A percentile compares a stretch with the other conserved stretches of the same genome.
Evolutionary conservation across 2,888 invertebrate species (phyloP).

Genomic region (Acanthosepion pharaonis): DNA sequence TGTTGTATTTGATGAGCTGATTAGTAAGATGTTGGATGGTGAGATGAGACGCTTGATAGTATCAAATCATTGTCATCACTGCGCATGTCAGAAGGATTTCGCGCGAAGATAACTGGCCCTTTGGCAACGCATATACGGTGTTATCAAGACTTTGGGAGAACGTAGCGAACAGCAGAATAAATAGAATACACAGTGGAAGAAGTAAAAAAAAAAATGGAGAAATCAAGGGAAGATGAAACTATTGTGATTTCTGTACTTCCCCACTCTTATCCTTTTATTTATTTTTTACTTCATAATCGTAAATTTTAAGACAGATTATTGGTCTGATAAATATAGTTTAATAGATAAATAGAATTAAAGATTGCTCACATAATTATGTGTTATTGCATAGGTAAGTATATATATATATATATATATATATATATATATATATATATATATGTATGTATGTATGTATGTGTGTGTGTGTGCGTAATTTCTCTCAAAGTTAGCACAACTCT

Average conservation of each 20-base stretch:
- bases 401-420: too few relatives aligned
- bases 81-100: slow-evolving; percentile 23
- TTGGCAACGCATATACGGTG: neutral
- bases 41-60: slow-evolving; percentile 33
- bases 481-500: too few relatives aligned
- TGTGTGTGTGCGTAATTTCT: too few relatives aligned
- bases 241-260: neutral
- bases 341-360: neutral
- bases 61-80: slow-evolving; percentile 13
- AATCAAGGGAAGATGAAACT: neutral
- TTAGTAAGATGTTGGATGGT: neutral
- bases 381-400: too few relatives aligned
- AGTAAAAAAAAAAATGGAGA: neutral
- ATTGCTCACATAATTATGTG: neutral
- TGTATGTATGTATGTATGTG: too few relatives aligned
- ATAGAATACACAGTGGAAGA: neutral
- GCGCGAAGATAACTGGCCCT: neutral
- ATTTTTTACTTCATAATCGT: neutral
- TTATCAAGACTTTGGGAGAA: slow-evolving; percentile 33
- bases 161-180: neutral
- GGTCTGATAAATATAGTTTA: neutral
- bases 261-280: neutral
- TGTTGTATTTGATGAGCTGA: neutral
- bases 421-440: too few relatives aligned
- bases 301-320: neutral